Conservation (phyloP, 2,888 invertebrate species). For the Drosophila leonis region DNA sequence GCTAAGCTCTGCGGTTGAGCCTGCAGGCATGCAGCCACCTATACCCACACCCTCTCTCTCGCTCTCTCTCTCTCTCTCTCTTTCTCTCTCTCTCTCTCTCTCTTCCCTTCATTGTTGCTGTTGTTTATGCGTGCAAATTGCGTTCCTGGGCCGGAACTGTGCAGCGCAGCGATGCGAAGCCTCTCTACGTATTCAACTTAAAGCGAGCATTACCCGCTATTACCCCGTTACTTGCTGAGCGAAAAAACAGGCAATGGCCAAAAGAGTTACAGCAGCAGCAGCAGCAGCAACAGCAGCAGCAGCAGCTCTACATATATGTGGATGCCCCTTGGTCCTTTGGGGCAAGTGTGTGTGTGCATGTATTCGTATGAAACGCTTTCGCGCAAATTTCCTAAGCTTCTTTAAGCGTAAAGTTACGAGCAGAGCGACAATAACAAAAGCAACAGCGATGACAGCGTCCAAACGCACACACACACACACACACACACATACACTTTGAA, state of each 20-base stretch:
- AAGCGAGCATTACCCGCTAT: slow-evolving; percentile 77
- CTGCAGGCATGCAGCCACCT: slow-evolving; percentile 19
- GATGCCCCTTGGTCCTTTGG: slow-evolving; percentile 5
- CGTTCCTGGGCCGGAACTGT: slow-evolving; percentile 50
- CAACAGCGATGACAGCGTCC: slow-evolving; percentile 49
- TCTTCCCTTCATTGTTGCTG: slow-evolving; percentile 18
- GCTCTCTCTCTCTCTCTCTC: not conserved
- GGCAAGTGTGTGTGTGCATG: not conserved
- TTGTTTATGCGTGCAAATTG: slow-evolving; percentile 75
- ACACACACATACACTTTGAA: slow-evolving; percentile 40
- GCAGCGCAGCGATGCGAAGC: slow-evolving; percentile 40
- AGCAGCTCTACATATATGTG: slow-evolving; percentile 14
- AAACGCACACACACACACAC: slow-evolving; percentile 25
- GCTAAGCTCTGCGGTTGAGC: slow-evolving; percentile 69
- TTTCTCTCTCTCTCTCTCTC: not conserved
- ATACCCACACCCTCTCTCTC: not conserved
- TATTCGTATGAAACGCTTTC: slow-evolving; percentile 41
- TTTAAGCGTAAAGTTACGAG: slow-evolving; percentile 71
- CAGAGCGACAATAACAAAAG: slow-evolving; percentile 51
- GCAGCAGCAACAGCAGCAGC: not conserved
- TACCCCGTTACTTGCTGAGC: slow-evolving; percentile 69
- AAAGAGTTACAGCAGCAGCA: slow-evolving; percentile 40
- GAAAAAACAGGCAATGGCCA: slow-evolving; percentile 52
- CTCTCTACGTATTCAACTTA: slow-evolving; percentile 57
- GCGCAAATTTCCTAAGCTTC: slow-evolving; percentile 68